phyloP scores from a whole-genome alignment of 2,888 invertebrate genomes.

The Leucophenga maculata region DNA sequence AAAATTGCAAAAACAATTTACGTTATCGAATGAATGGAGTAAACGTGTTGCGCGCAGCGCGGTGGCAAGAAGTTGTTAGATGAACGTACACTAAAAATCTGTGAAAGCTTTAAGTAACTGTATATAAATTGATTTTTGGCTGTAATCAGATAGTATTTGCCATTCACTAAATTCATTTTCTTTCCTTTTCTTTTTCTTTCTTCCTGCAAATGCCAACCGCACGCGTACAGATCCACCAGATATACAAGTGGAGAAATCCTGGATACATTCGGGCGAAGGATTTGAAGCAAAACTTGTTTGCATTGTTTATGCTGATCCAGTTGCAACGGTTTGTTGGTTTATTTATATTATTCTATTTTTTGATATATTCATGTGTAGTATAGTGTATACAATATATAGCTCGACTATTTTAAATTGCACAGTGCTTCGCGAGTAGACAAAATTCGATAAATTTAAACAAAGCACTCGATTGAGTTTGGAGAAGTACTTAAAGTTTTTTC shows the following conservation, averaged over 20 bases:
- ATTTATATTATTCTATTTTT: slow-evolving; percentile 31
- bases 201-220: neutral
- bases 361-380: slow-evolving; percentile 36
- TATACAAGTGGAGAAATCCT: slow-evolving; percentile 79
- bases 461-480: no score
- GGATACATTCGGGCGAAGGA: slow-evolving; percentile 82
- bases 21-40: neutral
- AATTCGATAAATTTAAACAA: no score
- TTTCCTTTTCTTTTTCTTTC: slow-evolving; percentile 1
- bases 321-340: slow-evolving; percentile 76
- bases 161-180: slow-evolving; percentile 40
- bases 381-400: no score
- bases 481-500: no score
- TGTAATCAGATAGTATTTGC: slow-evolving; percentile 44
- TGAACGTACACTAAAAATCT: slow-evolving; percentile 21
- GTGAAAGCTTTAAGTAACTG: slow-evolving; percentile 32
- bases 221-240: slow-evolving; percentile 78
- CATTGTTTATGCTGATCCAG: slow-evolving; percentile 80
- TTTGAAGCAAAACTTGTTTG: slow-evolving; percentile 80
- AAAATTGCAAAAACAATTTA: slow-evolving; percentile 18
- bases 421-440: no score
- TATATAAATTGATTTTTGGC: slow-evolving; percentile 49
- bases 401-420: no score
- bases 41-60: neutral
- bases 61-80: slow-evolving; percentile 13